Base-by-base conservation (phyloP, 37 sponge, comb jelly and placozoan genomes). In the Halisarca cf. caerulea region DNA sequence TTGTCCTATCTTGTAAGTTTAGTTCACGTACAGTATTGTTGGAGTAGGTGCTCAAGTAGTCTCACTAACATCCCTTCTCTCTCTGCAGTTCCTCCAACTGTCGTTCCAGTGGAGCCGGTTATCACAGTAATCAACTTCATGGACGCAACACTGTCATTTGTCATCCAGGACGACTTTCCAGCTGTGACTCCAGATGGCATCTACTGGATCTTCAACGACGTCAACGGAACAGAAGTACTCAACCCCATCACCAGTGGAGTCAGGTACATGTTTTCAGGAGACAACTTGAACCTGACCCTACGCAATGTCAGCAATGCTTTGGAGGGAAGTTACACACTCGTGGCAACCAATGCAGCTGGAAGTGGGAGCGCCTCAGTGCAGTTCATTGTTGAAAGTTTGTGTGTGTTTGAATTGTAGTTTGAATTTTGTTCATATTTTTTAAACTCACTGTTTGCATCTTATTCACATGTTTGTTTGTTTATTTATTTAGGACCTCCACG, bases 321-420 rank as follows among this genome's bases (percentile, higher is more conserved):
- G 66, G 81, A 83, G 59, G 93, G 93, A 44, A 77, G 84, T 21
- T 92, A 92, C 90, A 85, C 86, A 37, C 28, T 88, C 61, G 24
- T 44, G 3, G 93, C 84, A 8, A 80, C 83, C 35, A 89, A 92
- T 64, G 86, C 83, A 57, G 90, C 93, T 6, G 93, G 93, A 44
- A 57, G 7, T 7, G 34, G 38, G 0, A 71, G 25, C 21, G 53
- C 55, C 7, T 83, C 55, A 58, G 74, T 86, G 3, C 84, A 86
- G 25, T 20, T 92, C 3, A 15, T 86, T 11, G 84, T 92, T 32
- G 28, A 72, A 78, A 89, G 93, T 92, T 57, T 39, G 3, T 3
- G 57, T 7, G 32, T 32, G 1, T 0, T 71, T 8, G 28, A 1
- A 41, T 33, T 36, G 11, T 59, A 39, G 42, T 36, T 0, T 6